Conservation (phyloP, 2,797 vertebrate genomes). For the Paratrypauchen microcephalus region DNA sequence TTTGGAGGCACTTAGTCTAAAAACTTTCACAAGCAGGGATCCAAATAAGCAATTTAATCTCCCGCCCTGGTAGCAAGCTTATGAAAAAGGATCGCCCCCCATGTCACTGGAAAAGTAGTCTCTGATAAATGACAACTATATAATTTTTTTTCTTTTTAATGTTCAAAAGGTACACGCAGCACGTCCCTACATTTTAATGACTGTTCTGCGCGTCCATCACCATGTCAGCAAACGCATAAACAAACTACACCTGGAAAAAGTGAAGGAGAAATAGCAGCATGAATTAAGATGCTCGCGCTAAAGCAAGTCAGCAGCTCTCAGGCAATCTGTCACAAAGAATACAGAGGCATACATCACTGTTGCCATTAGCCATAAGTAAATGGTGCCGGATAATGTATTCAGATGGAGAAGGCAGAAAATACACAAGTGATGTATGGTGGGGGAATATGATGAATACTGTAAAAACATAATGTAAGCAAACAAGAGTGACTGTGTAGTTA, state of each 20-base stretch:
- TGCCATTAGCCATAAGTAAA: constrained; percentile 27
- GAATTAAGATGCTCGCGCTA: constrained; percentile 49
- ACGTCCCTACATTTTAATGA: constrained; percentile 34
- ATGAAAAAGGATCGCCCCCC: constrained; percentile 54
- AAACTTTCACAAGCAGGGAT: constrained; percentile 48
- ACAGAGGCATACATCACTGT: constrained; percentile 49
- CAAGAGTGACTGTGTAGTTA: constrained; percentile 6
- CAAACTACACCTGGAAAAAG: constrained; percentile 13
- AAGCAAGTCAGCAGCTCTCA: constrained; percentile 58
- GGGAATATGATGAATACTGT: constrained; percentile 30
- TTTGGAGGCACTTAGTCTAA: constrained; percentile 46
- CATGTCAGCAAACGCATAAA: constrained; percentile 37
- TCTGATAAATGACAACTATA: constrained; percentile 21
- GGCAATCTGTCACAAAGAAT: constrained; percentile 59
- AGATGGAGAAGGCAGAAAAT: constrained; percentile 31
- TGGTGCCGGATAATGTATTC: constrained; percentile 27
- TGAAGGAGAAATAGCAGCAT: constrained; percentile 21
- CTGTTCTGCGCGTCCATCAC: constrained; percentile 18
- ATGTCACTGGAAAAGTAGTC: constrained; percentile 38
- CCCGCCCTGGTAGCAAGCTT: constrained; percentile 41
- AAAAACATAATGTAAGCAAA: constrained; percentile 14
- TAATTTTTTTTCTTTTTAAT: constrained; percentile 4
- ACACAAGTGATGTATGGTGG: constrained; percentile 46
- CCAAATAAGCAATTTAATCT: constrained; percentile 64
- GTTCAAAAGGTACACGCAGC: constrained; percentile 24